Evolutionary conservation across 2,797 vertebrate genomes (phyloP).

Genomic region (Remorina albescens): DNA sequence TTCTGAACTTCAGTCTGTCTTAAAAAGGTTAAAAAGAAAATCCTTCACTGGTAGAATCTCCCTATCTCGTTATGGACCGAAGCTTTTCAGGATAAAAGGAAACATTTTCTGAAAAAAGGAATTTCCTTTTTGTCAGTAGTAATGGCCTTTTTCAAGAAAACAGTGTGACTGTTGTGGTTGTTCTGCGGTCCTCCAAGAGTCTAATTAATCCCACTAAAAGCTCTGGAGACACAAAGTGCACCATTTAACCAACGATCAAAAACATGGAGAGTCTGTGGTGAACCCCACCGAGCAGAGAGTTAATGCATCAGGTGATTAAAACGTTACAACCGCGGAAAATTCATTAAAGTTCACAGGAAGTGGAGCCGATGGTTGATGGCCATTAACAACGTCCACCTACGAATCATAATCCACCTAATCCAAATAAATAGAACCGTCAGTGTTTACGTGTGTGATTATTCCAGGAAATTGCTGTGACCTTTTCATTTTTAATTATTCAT

Average conservation of each 20-base stretch:
- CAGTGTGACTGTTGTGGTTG: background rate
- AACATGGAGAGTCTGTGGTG: conserved; percentile 5
- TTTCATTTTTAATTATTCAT: conserved; percentile 31
- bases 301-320: conserved; percentile 33
- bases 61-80: background rate
- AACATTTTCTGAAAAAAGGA: background rate
- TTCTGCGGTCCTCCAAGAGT: background rate
- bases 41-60: too few species aligned
- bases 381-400: too few species aligned
- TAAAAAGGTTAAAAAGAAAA: too few species aligned
- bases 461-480: conserved; percentile 33
- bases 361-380: background rate
- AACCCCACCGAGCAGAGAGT: background rate
- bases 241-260: conserved; percentile 52
- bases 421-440: conserved; percentile 11
- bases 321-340: background rate
- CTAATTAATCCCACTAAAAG: conserved; percentile 57
- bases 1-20: too few species aligned
- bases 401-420: background rate
- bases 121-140: background rate
- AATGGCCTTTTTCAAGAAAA: conserved; percentile 5
- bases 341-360: background rate
- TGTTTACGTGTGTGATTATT: too few species aligned
- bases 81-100: conserved; percentile 14
- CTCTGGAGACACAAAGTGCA: conserved; percentile 17